Evolutionary conservation across 2,797 vertebrate species (phyloP), one percentile per base, ranked within the genome.

Genomic region (Bothrops alternatus): DNA sequence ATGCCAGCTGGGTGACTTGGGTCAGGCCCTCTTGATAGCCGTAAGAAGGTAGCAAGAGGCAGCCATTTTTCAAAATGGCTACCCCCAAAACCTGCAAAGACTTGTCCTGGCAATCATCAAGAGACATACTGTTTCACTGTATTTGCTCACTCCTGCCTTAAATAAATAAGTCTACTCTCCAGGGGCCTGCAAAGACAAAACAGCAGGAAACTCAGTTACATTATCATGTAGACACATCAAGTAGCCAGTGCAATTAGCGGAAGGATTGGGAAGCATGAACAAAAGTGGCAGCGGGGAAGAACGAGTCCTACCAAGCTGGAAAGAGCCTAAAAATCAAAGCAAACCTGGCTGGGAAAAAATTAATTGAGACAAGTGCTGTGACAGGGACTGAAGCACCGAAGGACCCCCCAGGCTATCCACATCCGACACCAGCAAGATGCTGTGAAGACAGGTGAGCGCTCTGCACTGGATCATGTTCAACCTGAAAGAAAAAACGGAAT

Each of bases 391-490:
- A 53, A 99, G 98, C 56, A 98, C 98, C 0, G 97, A 93, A 3
- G 96, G 94, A 89, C 99, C 99, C 55, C 99, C 99, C 57, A 99
- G 97, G 93, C 98, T 98, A 94, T 99, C 98, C 26, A 98, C 94
- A 0, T 99, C 99, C 97, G 99, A 98, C 91, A 98, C 97, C 87
- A 98, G 98, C 90, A 99, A 97, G 82, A 99, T 98, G 95, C 98
- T 99, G 73, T 99, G 98, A 73, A 99, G 98, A 95, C 99, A 99
- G 0, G 98, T 98, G 93, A 99, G 97, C 2, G 99, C 99, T 92
- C 99, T 98, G 87, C 98, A 98, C 96, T 99, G 99, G 26, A 99
- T 97, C 0, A 98, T 97, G 88, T 97, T 98, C 97, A 99, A 98
- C 92, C 99, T 99, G 93, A 69, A 96, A 96, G 50, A 94, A 90